These are phyloP conservation scores for Crematogaster levior DNA, from an alignment of 2,888 invertebrate species.

Conservation along the genomic window DNA sequence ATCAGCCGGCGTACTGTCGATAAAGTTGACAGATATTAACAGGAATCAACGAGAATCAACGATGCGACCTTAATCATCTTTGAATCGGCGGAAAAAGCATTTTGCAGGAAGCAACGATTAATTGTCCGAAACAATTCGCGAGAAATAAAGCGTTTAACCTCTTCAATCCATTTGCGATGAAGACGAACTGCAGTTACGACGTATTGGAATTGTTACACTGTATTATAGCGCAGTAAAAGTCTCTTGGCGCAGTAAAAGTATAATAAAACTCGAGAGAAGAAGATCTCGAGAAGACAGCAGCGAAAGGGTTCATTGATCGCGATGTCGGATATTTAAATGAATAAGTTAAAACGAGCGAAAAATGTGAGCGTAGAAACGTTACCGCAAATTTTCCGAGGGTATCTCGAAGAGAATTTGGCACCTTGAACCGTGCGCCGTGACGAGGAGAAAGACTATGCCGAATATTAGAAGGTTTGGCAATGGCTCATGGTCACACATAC, in stretches of 20 bases:
- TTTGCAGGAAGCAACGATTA: constrained; percentile 29
- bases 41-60: constrained; percentile 48
- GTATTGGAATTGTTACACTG: not conserved
- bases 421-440: constrained; percentile 66
- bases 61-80: constrained; percentile 50
- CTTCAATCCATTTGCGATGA: constrained; percentile 3
- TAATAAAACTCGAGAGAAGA: not conserved
- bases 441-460: constrained; percentile 62
- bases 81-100: constrained; percentile 20
- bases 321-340: constrained; percentile 19
- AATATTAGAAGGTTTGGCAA: constrained; percentile 74
- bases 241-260: not conserved
- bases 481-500: constrained; percentile 73
- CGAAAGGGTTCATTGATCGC: constrained; percentile 23
- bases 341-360: constrained; percentile 63
- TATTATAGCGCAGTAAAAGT: not conserved
- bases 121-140: constrained; percentile 38
- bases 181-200: not conserved
- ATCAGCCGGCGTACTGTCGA: constrained; percentile 64
- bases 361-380: constrained; percentile 28
- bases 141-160: constrained; percentile 24
- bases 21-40: constrained; percentile 69
- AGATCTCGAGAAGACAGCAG: not conserved
- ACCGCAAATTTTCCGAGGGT: constrained; percentile 56
- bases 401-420: constrained; percentile 67